Conservation (phyloP, 2,797 vertebrate genomes). For the Alauda arvensis region DNA sequence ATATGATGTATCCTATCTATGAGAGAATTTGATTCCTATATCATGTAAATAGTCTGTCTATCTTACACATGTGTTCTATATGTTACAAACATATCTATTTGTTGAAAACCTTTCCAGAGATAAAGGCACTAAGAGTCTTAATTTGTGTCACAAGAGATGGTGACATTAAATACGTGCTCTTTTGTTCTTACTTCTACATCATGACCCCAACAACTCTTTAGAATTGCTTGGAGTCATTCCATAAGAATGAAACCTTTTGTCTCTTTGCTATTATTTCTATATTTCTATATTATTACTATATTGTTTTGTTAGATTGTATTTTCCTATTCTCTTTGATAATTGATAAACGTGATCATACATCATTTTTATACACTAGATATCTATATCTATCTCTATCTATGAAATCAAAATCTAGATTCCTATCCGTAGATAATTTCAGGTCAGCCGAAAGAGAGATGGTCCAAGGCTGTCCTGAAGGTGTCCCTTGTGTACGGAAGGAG, state of each 20-base stretch:
- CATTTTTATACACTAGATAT: too few species aligned
- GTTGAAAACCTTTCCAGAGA: too few species aligned
- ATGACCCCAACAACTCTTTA: too few species aligned
- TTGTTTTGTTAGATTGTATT: too few species aligned
- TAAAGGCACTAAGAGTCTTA: neutral
- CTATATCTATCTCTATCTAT: too few species aligned
- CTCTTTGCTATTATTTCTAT: neutral
- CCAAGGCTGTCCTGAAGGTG: neutral
- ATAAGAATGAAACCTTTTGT: rapidly evolving
- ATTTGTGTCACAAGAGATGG: too few species aligned
- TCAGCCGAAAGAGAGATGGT: neutral
- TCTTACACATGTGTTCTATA: neutral
- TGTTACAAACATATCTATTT: neutral
- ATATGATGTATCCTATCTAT: neutral
- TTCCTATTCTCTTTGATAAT: too few species aligned
- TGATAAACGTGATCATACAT: neutral
- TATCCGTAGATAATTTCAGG: neutral
- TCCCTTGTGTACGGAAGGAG: neutral
- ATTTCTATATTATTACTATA: too few species aligned
- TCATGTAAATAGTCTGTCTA: neutral
- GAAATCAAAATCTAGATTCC: neutral
- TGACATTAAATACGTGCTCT: too few species aligned
- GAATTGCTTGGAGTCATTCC: neutral
- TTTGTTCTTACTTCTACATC: too few species aligned
- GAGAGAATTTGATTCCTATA: neutral